Base-by-base conservation (phyloP, 2,797 vertebrate genomes). In the Antrozous pallidus region DNA sequence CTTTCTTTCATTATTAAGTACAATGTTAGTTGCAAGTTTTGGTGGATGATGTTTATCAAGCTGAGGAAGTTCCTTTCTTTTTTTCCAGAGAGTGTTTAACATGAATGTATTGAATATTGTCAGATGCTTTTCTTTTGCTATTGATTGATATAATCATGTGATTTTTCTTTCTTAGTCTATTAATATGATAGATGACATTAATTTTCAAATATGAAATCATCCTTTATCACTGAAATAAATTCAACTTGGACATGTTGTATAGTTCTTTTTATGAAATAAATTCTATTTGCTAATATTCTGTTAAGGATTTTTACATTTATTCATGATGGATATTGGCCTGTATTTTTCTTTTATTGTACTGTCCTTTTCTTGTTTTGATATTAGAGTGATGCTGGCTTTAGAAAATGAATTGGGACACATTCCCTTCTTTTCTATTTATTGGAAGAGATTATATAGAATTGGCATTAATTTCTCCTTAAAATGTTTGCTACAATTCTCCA, bases 291-390 rank as follows among this genome's bases (percentile, higher is more conserved):
- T 78, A 58, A 45, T 69, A 70, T 67, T 73, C 77, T 47, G 4
- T 85, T 69, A 70, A 74, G 18, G 17, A 91, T 54, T 88, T 95
- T 95, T 91, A 28, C 45, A 70, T 84, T 88, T 90, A 78, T 61
- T 85, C 33, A 33, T 67, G 28, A 77, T 70, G 16, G 26, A 71
- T 80, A 47, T 24, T 94, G n/a, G 6, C 20, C 11, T 80, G 12
- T 24, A 56, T 31, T 77, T 90, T 90, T 51, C 31, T 78, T 75
- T 56, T 9, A 74, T 78, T 22, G 3, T 85, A 71, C 17, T 67
- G 5, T 40, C 12, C 82, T 71, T 93, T 92, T 45, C 22, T 91
- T 24, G 45, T 73, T 94, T 79, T 90, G 65, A 63, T 88, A 18
- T 74, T 14, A 40, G 36, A 33, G 3, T 87, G 78, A n/a, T 42